Evolutionary conservation across 2,888 invertebrate genomes (phyloP), one percentile per base, ranked within the genome.

Genomic region (Cataglyphis cursor): DNA sequence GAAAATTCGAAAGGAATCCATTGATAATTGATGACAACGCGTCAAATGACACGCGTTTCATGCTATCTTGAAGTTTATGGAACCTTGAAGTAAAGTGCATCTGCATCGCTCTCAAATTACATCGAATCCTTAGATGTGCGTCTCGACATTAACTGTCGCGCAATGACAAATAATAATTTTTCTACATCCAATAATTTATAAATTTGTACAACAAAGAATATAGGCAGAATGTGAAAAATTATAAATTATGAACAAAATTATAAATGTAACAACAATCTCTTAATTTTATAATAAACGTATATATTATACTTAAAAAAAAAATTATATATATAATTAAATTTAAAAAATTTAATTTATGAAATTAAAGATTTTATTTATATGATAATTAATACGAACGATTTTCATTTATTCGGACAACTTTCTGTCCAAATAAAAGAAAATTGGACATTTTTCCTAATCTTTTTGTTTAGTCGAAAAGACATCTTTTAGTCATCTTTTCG

Each of bases 61-160:
- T 51, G n/a, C 54, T 72, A 54, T 72, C 70, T 72, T 51, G 31
- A 70, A 1, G 15, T 70, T 70, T 54, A 54, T 70, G 21, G 12
- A n/a, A 5, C 8, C 28, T 1, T 15, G 31, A 31, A 12, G n/a
- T 61, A 44, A 74, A 74, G n/a, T 73, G 59, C 41, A 73, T 59
- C 5, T n/a, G 41, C 38, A 35, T 9, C 15, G 15, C 15, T 72
- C 21, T 35, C 31, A 15, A 70, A 21, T 54, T 54, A 21, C 15
- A 31, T 70, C 51, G 21, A 70, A 54, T 35, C 51, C 31, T 9
- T 54, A 12, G 12, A 51, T 8, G 21, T 15, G 48, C 31, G 4
- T 51, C 31, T 48, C 48, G n/a, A 35, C 15, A 8, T 51, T 51
- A 51, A 21, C 9, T 6, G 15, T 68, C 51, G 31, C 21, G n/a